A percentile compares a stretch with the other conserved stretches of the same genome.
Evolutionary conservation across 2,797 vertebrate genomes (phyloP).

Genomic region (Dryobates pubescens): DNA sequence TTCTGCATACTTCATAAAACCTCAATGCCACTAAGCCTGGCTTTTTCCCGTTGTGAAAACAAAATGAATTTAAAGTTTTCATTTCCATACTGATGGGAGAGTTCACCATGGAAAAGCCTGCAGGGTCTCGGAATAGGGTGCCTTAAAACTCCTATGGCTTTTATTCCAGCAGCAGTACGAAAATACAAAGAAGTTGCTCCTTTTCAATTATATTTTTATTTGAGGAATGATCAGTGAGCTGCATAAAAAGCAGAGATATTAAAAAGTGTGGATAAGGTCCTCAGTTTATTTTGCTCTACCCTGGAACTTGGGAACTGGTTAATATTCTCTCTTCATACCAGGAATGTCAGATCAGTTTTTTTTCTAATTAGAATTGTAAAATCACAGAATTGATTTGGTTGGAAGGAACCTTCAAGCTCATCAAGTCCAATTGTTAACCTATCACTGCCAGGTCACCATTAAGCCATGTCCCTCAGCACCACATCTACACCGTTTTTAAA

Average conservation of each 20-base stretch:
- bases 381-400: too few species aligned
- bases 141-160: not conserved
- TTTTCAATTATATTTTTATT: constrained; percentile 27
- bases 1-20: constrained; percentile 31
- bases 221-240: not conserved
- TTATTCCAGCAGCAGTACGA: not conserved
- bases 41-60: constrained; percentile 4
- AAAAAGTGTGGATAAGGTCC: not conserved
- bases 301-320: not conserved
- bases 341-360: not conserved
- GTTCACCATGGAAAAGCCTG: constrained; percentile 9
- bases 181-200: not conserved
- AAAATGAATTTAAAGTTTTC: constrained; percentile 54
- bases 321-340: not conserved
- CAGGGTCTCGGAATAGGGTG: not conserved
- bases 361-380: not conserved
- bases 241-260: not conserved
- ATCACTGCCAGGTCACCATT: too few species aligned
- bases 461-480: too few species aligned
- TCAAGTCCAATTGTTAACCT: too few species aligned
- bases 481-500: too few species aligned
- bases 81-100: constrained; percentile 53
- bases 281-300: not conserved
- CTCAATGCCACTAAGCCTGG: not conserved
- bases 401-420: too few species aligned